phyloP scores from a whole-genome alignment of 2,888 invertebrate genomes.

The Drosophila kokeensis region DNA sequence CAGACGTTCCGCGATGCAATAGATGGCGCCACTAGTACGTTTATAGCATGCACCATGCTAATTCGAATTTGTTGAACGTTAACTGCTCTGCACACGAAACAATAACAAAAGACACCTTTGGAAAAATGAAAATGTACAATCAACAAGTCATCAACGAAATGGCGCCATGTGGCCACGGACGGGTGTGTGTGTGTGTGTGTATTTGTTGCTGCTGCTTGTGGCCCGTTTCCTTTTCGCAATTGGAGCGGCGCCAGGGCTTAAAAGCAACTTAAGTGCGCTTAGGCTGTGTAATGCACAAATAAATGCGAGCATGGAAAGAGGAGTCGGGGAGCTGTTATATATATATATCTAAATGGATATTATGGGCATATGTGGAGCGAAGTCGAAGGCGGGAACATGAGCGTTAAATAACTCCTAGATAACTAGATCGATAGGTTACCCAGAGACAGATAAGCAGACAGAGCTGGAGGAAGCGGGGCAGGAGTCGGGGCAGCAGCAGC shows the following conservation, averaged over 20 bases:
- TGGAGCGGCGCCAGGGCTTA: conserved; percentile 82
- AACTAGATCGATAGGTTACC: conserved; percentile 74
- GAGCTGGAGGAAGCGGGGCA: conserved; percentile 5
- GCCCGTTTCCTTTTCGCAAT: conserved; percentile 68
- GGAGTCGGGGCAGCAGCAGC: conserved; percentile 9
- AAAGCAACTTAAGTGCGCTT: conserved; percentile 75
- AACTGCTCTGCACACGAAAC: conserved; percentile 12
- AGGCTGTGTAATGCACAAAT: conserved; percentile 76
- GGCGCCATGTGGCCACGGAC: conserved; percentile 56
- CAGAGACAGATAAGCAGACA: conserved; percentile 61
- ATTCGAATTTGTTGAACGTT: conserved; percentile 14
- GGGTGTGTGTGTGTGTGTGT: conserved; percentile 23
- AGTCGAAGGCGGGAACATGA: conserved; percentile 18
- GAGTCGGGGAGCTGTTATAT: conserved; percentile 28
- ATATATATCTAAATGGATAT: conserved; percentile 75
- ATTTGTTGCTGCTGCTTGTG: conserved; percentile 26
- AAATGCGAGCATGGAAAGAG: conserved; percentile 50
- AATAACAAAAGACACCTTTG: conserved; percentile 12
- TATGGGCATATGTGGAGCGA: conserved; percentile 67
- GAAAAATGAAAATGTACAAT: conserved; percentile 40
- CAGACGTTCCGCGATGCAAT: neutral
- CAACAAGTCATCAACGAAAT: conserved; percentile 51
- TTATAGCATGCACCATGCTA: neutral
- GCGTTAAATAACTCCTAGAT: conserved; percentile 69
- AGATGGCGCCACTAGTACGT: conserved; percentile 52